phyloP scores from a whole-genome alignment of 1,140 invertebrate species.

The Cyclargus thomasi region DNA sequence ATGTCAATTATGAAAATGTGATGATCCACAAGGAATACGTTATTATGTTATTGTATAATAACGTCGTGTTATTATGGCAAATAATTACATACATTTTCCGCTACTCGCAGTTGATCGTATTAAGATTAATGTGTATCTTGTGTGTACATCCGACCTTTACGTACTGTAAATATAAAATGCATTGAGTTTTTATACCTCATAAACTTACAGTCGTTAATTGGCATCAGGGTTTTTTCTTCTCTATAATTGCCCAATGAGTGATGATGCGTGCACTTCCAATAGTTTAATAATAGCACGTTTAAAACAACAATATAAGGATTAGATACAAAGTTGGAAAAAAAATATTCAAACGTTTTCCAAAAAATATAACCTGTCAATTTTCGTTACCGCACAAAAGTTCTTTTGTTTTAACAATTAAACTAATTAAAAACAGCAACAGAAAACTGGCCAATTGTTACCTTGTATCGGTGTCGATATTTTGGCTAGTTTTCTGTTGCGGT shows the following conservation, averaged over 20 bases:
- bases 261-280: constrained; percentile 12
- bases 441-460: too few species aligned
- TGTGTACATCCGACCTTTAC: constrained; percentile 29
- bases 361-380: too few species aligned
- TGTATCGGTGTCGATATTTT: too few species aligned
- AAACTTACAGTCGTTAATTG: constrained; percentile 9
- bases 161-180: constrained; percentile 27
- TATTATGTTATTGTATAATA: constrained; percentile 15
- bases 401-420: too few species aligned
- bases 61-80: constrained; percentile 28
- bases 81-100: constrained; percentile 31
- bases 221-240: not conserved
- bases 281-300: not conserved
- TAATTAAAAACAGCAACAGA: too few species aligned
- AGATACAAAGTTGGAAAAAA: not conserved
- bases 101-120: constrained; percentile 28
- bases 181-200: constrained; percentile 21
- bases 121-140: constrained; percentile 29
- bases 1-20: not conserved
- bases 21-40: not conserved
- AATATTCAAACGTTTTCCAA: too few species aligned
- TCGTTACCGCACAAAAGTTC: too few species aligned
- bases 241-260: constrained; percentile 13
- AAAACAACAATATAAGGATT: not conserved
- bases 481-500: too few species aligned